Evolutionary conservation across 2,797 vertebrate species (phyloP), one percentile per base, ranked within the genome.

Genomic region (Geotrypetes seraphini): DNA sequence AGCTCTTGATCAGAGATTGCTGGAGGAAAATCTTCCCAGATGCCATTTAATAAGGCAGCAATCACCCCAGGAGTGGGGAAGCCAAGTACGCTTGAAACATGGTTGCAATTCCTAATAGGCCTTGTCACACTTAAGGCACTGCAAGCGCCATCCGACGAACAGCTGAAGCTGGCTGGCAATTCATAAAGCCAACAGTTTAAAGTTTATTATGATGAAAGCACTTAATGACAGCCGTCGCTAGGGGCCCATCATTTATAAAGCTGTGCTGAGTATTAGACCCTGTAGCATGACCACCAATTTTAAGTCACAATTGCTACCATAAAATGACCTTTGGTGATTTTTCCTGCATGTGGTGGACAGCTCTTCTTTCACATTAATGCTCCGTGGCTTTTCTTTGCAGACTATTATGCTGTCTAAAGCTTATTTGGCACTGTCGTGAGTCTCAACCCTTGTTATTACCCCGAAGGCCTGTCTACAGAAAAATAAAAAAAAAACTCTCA

Each of bases 191-290:
- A 84, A 86, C 81, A 86, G 84, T 85, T 85, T 86, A 86, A 86
- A 86, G 81, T 86, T 86, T 84, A 86, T 86, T 86, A 86, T 84
- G 81, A 82, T 85, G 81, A 85, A 85, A 86, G 83, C 84, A 83
- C 81, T 86, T 86, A 86, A 86, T 85, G 83, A 82, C 81, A 84
- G 80, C 83, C 84, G 78, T 84, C 77, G 79, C 81, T 75, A 83
- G 78, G 83, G 80, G 83, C 80, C 77, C 79, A 78, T 73, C 78
- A 81, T 78, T 84, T 83, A 78, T 79, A 80, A 81, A 85, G 78
- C 79, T 74, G 80, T 69, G 73, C 78, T 77, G 77, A 78, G 81
- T 84, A 85, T 86, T 83, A 86, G 84, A 79, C 80, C n/a, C 82
- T 85, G 80, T 85, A 83, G 79, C 83, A 81, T 81, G 83, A 78